phyloP scores from a whole-genome alignment of 2,113 vertebrate species.

The Neodontobutis hainanensis region DNA sequence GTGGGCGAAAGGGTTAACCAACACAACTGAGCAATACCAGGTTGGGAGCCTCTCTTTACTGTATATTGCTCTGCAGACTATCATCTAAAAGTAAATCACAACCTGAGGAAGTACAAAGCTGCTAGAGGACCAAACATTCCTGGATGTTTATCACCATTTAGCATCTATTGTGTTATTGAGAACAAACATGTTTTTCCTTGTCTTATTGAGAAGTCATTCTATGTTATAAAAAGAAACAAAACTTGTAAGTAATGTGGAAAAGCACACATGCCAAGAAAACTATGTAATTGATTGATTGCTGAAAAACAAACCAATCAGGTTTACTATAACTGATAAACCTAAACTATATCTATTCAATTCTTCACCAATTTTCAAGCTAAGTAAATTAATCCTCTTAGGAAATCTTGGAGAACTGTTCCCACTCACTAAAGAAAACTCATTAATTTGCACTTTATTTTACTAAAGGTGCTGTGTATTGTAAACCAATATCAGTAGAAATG shows the following conservation, averaged over 20 bases:
- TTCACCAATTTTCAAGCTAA: conserved; percentile 8
- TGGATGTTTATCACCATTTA: background rate
- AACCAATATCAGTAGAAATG: conserved; percentile 42
- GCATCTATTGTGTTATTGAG: background rate
- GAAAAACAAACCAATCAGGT: conserved; percentile 27
- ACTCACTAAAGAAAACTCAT: conserved; percentile 41
- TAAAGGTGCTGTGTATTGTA: conserved; percentile 24
- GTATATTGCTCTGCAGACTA: conserved; percentile 21
- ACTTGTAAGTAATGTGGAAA: too few relatives aligned
- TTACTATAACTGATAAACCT: conserved; percentile 24
- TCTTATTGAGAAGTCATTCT: background rate
- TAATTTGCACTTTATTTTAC: conserved; percentile 37
- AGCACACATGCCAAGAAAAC: too few relatives aligned
- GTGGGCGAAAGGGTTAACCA: conserved; percentile 12
- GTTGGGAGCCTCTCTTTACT: conserved; percentile 30
- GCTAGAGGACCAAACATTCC: conserved; percentile 5
- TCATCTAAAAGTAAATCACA: conserved; percentile 29
- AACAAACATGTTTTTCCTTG: too few relatives aligned
- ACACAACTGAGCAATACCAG: conserved; percentile 14
- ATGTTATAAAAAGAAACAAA: background rate
- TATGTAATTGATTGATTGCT: background rate
- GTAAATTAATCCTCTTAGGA: conserved; percentile 18
- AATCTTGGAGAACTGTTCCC: conserved; percentile 47
- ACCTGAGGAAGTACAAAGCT: conserved; percentile 1
- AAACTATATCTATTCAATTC: conserved; percentile 27